Evolutionary conservation across 2,888 invertebrate genomes (phyloP).

Genomic region (Byasa hedistus): DNA sequence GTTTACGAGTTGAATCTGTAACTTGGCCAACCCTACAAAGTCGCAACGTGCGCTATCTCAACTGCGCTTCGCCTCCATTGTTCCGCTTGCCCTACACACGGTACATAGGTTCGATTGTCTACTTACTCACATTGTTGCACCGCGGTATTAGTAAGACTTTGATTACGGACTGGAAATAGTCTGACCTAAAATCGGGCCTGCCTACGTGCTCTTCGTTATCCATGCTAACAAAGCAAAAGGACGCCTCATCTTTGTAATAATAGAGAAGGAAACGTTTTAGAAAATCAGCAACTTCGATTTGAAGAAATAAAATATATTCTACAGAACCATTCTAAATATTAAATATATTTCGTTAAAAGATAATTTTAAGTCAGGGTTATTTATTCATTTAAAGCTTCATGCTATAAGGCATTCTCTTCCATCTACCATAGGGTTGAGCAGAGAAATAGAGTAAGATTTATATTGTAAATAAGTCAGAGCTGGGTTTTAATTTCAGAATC

Average conservation of each 20-base stretch:
- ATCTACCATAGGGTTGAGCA: too few species aligned
- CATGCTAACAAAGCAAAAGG: conserved; percentile 4
- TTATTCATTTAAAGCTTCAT: too few species aligned
- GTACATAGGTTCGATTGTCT: conserved; percentile 32
- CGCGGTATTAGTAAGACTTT: conserved; percentile 30
- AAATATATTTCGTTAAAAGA: too few species aligned
- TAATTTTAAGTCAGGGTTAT: too few species aligned
- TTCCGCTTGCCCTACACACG: conserved; percentile 30
- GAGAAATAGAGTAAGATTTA: too few species aligned
- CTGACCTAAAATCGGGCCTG: conserved; percentile 29
- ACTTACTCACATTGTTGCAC: conserved; percentile 28
- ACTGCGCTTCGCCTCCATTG: conserved; percentile 25
- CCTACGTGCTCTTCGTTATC: conserved; percentile 29
- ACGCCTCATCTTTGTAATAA: neutral
- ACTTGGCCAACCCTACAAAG: conserved; percentile 28
- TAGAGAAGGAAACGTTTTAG: neutral
- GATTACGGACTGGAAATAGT: conserved; percentile 29
- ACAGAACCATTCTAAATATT: too few species aligned
- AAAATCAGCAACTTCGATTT: too few species aligned
- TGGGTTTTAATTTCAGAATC: too few species aligned
- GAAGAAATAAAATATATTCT: too few species aligned
- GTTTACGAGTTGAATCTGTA: neutral
- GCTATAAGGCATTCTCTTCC: too few species aligned
- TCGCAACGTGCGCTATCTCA: conserved; percentile 31
- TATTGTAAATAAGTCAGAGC: too few species aligned